Conservation (phyloP, 1,140 invertebrate genomes). For the Aphis gossypii region DNA sequence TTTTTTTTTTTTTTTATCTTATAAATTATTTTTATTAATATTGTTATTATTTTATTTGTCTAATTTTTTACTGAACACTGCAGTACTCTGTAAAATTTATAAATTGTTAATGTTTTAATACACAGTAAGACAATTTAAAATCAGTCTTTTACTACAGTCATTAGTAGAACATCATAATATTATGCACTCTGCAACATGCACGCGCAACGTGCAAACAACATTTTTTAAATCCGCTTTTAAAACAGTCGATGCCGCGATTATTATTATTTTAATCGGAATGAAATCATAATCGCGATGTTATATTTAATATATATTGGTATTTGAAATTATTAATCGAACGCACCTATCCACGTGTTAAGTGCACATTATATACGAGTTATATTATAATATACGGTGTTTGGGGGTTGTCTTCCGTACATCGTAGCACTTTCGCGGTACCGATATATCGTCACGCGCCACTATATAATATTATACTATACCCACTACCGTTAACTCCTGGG, state of each 20-base stretch:
- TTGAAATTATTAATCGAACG: constrained; percentile 19
- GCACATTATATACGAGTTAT: no score
- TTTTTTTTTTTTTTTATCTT: neutral
- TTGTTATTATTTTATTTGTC: constrained; percentile 36
- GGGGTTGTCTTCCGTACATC: constrained; percentile 5
- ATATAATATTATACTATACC: neutral
- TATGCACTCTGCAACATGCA: neutral
- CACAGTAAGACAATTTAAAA: neutral
- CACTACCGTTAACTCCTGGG: constrained; percentile 41
- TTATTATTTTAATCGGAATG: neutral
- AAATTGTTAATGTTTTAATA: neutral
- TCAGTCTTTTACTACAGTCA: neutral
- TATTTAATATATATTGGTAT: neutral
- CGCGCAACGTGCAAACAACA: neutral
- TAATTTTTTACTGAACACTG: neutral
- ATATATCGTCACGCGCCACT: constrained; percentile 33
- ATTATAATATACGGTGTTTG: neutral
- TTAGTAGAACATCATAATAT: neutral
- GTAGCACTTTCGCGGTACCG: neutral
- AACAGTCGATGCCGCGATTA: no score
- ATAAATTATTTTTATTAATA: constrained; percentile 35
- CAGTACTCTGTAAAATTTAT: neutral
- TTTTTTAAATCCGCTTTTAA: no score
- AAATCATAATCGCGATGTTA: neutral
- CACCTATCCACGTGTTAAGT: neutral